Base-by-base conservation (phyloP, 1,140 invertebrate species). In the Elymnias hypermnestra region DNA sequence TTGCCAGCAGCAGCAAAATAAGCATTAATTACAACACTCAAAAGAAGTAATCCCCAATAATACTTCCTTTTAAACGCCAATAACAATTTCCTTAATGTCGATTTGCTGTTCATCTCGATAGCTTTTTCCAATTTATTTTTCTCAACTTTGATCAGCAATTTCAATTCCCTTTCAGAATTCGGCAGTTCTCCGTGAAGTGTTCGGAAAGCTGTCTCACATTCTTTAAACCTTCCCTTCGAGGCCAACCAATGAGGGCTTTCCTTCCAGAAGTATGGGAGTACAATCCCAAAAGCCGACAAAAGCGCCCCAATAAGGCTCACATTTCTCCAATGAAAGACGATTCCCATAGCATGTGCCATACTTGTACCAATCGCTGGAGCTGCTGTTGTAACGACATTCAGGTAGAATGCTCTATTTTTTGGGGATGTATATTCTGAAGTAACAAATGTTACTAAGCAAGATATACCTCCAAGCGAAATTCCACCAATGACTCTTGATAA, bases 21-120 rank as follows among this genome's bases (percentile, higher is more conserved):
- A n/a, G 51, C 13, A 22, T 43, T 47, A 42, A 15, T 51, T 6
- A 51, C 51, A 7, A 45, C 28, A 5, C 18, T 37, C 9, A 48
- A 13, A 7, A 54, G 6, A 3, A 37, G 40, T n/a, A 54, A 39
- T 7, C 39, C 42, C 52, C 45, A 54, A 36, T 48, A 54, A 38
- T 54, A 54, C 8, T 12, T 7, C 9, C 40, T 15, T 18, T 49
- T 43, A 7, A 26, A 41, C 1, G 38, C 46, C 1, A 12, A 0
- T 3, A 39, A 12, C 3, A 49, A 7, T 36, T 36, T 41, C 19
- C 7, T 48, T 1, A 18, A 12, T 3, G 13, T 39, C 0, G 25
- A 21, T 2, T 15, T 23, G 10, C 8, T 12, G 18, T 26, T 23
- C 2, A 4, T 22, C 26, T 39, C 22, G n/a, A 7, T 7, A 8